Percentiles rank a stretch among this genome's conserved stretches.
phyloP scores from a whole-genome alignment of 2,888 invertebrate genomes.

The Chloroclystis v-ata region DNA sequence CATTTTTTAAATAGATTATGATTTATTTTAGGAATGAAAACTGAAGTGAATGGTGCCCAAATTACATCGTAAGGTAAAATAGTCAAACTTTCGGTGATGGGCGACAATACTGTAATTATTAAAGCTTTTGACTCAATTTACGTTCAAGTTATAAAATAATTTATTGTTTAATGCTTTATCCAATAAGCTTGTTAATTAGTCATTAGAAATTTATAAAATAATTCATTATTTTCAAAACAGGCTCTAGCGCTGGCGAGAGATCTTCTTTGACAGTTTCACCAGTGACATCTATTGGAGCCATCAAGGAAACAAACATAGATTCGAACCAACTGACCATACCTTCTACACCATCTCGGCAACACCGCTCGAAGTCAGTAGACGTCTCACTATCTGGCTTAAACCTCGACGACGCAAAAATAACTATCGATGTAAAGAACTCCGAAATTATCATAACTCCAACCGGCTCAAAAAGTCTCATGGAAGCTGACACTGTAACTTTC shows the following conservation, averaged over 20 bases:
- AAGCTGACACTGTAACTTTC: conserved; percentile 38
- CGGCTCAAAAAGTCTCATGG: conserved; percentile 45
- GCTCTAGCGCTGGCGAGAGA: conserved; percentile 68
- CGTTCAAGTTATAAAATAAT: no score
- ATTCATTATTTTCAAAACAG: no score
- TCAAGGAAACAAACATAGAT: conserved; percentile 53
- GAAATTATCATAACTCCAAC: conserved; percentile 70
- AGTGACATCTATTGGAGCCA: conserved; percentile 50
- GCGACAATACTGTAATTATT: no score
- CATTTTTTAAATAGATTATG: background rate
- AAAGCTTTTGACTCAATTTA: no score
- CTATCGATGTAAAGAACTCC: conserved; percentile 61
- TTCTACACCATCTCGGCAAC: conserved; percentile 59
- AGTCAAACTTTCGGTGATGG: conserved; percentile 21
- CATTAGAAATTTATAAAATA: background rate
- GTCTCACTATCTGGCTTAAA: conserved; percentile 60
- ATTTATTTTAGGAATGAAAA: conserved; percentile 58
- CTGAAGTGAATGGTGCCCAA: conserved; percentile 46
- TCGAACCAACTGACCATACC: conserved; percentile 61
- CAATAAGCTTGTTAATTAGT: background rate
- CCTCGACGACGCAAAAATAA: conserved; percentile 63
- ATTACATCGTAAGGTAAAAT: conserved; percentile 51
- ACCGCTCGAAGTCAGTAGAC: conserved; percentile 78
- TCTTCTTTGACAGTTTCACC: conserved; percentile 66
- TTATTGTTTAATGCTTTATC: background rate